A percentile compares a stretch with the other conserved stretches of the same genome.
Conservation (phyloP, 2,113 vertebrate genomes). For the Erinaceus europaeus region DNA sequence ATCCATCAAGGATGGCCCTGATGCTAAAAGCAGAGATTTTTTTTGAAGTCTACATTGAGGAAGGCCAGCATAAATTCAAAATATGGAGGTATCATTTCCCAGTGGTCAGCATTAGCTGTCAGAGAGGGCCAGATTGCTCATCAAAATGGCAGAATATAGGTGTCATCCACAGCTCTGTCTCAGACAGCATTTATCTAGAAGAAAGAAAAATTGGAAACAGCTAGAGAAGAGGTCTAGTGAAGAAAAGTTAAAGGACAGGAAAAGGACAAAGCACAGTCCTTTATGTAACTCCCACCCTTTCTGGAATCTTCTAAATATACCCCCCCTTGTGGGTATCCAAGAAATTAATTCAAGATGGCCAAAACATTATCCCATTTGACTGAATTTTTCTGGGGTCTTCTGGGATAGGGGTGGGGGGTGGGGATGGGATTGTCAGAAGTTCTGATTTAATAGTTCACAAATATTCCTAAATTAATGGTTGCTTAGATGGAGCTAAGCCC, state of each 20-base stretch:
- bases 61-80: slow-evolving; percentile 15
- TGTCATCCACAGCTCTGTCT: background rate
- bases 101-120: background rate
- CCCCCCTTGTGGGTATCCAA: background rate
- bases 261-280: background rate
- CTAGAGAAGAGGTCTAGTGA: background rate
- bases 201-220: background rate
- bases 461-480: no score
- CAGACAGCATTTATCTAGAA: background rate
- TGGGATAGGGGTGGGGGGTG: no score
- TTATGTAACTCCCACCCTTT: background rate
- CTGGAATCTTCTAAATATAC: no score
- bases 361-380: no score
- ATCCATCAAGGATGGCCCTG: background rate
- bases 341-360: no score
- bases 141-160: background rate
- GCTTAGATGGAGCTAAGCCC: no score
- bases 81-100: background rate
- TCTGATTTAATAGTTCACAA: no score
- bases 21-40: background rate
- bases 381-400: no score
- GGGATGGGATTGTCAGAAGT: no score
- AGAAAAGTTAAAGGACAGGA: background rate
- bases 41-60: background rate
- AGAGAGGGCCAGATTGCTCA: background rate